Conservation (phyloP, 2,113 vertebrate genomes). For the Anseranas semipalmata region DNA sequence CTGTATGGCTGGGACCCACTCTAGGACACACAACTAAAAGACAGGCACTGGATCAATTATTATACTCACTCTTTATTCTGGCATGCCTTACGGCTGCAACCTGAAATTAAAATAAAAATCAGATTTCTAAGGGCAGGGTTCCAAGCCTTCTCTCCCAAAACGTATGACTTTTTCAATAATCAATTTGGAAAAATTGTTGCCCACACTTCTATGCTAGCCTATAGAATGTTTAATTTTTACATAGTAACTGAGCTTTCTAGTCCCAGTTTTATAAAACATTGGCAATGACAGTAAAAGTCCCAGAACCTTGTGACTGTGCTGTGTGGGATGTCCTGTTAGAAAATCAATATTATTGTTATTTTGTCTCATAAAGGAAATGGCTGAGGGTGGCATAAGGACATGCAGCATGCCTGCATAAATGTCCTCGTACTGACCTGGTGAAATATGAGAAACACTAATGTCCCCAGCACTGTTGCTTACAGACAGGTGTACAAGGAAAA, state of each 20-base stretch:
- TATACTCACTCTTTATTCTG: neutral
- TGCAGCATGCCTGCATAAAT: neutral
- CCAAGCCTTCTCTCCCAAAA: neutral
- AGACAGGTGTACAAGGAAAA: neutral
- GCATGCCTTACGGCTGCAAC: neutral
- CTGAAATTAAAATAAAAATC: neutral
- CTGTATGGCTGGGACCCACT: neutral
- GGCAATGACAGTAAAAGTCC: neutral
- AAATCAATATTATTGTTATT: neutral
- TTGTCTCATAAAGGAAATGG: neutral
- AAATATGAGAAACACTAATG: neutral
- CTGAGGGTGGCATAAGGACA: neutral
- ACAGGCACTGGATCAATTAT: neutral
- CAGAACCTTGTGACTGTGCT: neutral
- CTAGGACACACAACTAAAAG: neutral
- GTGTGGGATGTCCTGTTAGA: neutral
- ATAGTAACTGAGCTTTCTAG: neutral
- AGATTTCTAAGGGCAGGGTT: neutral
- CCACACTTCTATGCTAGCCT: accelerated
- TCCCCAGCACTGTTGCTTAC: neutral
- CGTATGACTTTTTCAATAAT: neutral
- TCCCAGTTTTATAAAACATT: neutral
- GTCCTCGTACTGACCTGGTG: neutral
- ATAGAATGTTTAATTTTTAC: neutral
- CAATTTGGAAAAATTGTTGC: neutral